phyloP scores from a whole-genome alignment of 1,140 invertebrate species.

The Drosophila bocki region DNA sequence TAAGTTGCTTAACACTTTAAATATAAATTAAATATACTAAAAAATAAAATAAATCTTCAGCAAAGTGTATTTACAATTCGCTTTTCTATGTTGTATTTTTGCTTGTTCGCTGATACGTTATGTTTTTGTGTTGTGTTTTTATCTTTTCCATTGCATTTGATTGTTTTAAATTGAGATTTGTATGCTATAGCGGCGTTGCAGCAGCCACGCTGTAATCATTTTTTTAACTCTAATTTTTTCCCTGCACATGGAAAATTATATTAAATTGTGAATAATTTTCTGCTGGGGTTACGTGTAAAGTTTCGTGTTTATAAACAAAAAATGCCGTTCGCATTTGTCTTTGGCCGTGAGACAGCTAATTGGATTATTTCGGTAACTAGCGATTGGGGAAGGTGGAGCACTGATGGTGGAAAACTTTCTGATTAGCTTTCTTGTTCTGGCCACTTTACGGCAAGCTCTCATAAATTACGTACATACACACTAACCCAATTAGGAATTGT shows the following conservation, averaged over 20 bases:
- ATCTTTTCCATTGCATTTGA: constrained; percentile 73
- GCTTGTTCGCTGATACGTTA: constrained; percentile 8
- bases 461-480: constrained; percentile 47
- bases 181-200: constrained; percentile 59
- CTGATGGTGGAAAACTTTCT: constrained; percentile 54
- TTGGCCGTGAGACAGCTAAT: constrained; percentile 43
- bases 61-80: constrained; percentile 15
- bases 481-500: constrained; percentile 66
- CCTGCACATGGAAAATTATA: constrained; percentile 30
- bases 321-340: constrained; percentile 25
- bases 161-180: constrained; percentile 82
- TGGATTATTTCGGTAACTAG: constrained; percentile 35
- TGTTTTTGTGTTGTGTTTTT: constrained; percentile 46
- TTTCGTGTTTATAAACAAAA: constrained; percentile 23
- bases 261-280: constrained; percentile 35
- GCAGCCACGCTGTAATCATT: constrained; percentile 24
- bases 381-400: constrained; percentile 2
- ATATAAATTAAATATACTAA: neutral
- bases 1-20: too few relatives aligned
- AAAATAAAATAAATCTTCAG: neutral
- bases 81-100: too few relatives aligned
- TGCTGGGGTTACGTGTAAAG: constrained; percentile 31
- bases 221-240: constrained; percentile 24
- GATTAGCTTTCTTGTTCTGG: constrained; percentile 52
- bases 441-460: constrained; percentile 19